Base-by-base conservation (phyloP, 2,797 vertebrate genomes). In the Eleutherodactylus coqui region DNA sequence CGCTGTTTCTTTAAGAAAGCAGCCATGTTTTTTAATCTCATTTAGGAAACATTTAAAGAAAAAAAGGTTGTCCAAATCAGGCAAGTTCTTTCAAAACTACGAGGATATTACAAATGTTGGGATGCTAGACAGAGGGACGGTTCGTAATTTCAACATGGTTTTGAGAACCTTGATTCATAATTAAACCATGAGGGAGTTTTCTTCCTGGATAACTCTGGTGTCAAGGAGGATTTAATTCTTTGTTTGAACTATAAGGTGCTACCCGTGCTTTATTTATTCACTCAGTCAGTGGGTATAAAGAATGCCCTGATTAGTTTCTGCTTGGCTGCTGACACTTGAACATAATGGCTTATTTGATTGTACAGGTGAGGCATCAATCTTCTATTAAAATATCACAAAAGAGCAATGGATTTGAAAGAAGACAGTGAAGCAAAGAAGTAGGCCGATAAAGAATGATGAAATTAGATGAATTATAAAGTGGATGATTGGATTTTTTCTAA, bases 401-500 rank as follows among this genome's bases (percentile, higher is more conserved):
- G 67, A 55, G 36, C 58, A 51, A 76, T 67, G 72, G 77, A 73
- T 73, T 80, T 43, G 73, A 53, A 85, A 82, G 75, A 34, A 58
- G 58, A 60, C 58, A 77, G 51, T 58, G 21, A 36, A 58, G 34
- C 11, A 76, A 60, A 77, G 47, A 86, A 86, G 55, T 27, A 14
- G n/a, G 34, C 78, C 75, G 72, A 86, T 86, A 51, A 53, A 67
- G 75, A 47, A 81, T 64, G 79, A 76, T 70, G 38, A 86, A 82
- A 82, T 86, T 45, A 86, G 49, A 86, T 82, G 58, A 86, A 86
- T 86, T 78, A 67, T 77, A 69, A 82, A 82, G 72, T 69, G 79
- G 79, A 43, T 76, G 84, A 86, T 69, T 86, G 79, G 79, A 82
- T 86, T 86, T 70, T 85, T 75, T 80, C 47, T 86, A 53, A 75